These are phyloP conservation scores for Bradypodion pumilum DNA, from an alignment of 2,797 vertebrate genomes.

Conservation along the genomic window DNA sequence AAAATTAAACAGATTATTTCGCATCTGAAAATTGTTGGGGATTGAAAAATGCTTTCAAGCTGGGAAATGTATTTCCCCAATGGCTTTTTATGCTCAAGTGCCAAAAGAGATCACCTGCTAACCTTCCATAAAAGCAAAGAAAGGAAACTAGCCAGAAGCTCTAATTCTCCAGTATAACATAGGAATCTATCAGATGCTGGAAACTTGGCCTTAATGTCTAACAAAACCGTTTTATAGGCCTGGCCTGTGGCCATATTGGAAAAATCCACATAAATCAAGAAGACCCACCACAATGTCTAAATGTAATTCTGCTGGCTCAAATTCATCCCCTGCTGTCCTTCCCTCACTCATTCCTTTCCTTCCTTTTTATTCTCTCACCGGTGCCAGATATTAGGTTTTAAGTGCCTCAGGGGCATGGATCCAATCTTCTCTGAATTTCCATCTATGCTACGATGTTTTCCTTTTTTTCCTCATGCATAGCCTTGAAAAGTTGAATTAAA, in stretches of 20 bases:
- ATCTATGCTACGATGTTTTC: background rate
- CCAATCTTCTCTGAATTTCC: background rate
- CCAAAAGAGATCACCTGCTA: slow-evolving; percentile 31
- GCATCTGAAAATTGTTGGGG: background rate
- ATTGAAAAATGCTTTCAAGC: background rate
- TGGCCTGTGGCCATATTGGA: background rate
- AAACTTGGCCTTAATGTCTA: background rate
- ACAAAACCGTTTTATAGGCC: background rate
- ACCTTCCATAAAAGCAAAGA: slow-evolving; percentile 53
- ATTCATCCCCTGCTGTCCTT: background rate
- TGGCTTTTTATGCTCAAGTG: slow-evolving; percentile 32
- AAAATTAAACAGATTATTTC: background rate
- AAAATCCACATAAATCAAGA: background rate
- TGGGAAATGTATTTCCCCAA: slow-evolving; percentile 4
- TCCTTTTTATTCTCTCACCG: background rate
- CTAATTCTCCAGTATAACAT: background rate
- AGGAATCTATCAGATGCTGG: background rate
- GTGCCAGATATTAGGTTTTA: background rate
- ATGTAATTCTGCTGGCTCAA: background rate
- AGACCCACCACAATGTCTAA: background rate
- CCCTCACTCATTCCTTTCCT: background rate
- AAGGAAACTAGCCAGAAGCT: background rate
- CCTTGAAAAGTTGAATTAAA: background rate
- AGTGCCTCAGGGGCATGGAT: background rate
- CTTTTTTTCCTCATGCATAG: background rate